Evolutionary conservation across 2,888 invertebrate genomes (phyloP), one percentile per base, ranked within the genome.

Genomic region (Xestobium rufovillosum): DNA sequence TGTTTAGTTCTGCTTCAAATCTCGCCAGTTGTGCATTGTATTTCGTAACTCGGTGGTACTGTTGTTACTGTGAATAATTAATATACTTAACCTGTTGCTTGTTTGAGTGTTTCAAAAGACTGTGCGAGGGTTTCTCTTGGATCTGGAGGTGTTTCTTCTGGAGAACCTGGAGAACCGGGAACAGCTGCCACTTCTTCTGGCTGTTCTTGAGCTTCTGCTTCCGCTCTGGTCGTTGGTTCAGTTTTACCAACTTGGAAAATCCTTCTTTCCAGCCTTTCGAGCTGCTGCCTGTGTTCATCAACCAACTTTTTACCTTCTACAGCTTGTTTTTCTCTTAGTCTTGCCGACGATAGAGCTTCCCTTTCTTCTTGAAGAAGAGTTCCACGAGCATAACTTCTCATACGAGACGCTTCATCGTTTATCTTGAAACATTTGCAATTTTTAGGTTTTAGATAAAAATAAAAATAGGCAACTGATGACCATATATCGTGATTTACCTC

Each of bases 261-360:
- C 53, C 81, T 73, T 44, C 83, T 76, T 52, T 88, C 88, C 39
- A 88, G 63, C 34, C 80, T 75, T 58, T 88, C 86, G 12, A 88
- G 59, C 49, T 88, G 85, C 11, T 73, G 59, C 52, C 78, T 80
- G 4, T 84, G 69, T 34, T 80, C 80, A 14, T 77, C 77, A 12
- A 88, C 83, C 35, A 81, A 70, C 46, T 77, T 76, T 41, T 80
- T 76, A 45, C 76, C 80, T 60, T 75, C 78, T 0, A 70, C 59
- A 0, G 76, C 69, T 53, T 79, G 78, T 0, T 71, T 66, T 4
- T 80, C 80, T 0, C 86, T 72, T 3, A 74, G 68, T 48, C 78
- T 78, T 14, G 79, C 79, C 0, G 78, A 76, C 25, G 75, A 72
- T 43, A 80, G 72, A 1, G 80, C 80, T 3, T 76, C 73, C 45